Base-by-base conservation (phyloP, 2,113 vertebrate genomes). In the Brachyhypopomus gauderio region DNA sequence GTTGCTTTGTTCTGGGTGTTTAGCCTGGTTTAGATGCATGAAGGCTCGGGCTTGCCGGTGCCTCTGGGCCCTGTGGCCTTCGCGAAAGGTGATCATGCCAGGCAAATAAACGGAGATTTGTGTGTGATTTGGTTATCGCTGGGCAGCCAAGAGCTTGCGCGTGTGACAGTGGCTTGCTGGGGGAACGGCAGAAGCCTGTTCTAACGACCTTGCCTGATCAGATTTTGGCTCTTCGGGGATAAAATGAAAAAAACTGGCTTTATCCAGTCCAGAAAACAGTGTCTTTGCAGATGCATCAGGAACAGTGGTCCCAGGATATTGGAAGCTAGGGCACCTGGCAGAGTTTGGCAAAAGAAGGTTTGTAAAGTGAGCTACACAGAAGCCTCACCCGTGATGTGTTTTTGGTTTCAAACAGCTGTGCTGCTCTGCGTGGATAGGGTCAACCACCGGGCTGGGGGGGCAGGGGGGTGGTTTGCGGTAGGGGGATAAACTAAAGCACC, bases 51-150 rank as follows among this genome's bases (percentile, higher is more conserved):
- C 41, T 52, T 69, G n/a, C 9, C 22, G 45, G 25, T 27, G 8
- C 30, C 30, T 36, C 20, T 20, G n/a, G 66, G 12, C 16, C 1
- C 12, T 8, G 34, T 20, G 4, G 12, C 17, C 41, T 66, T 36
- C 34, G 34, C n/a, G 25, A 70, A 72, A 52, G 3, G 45, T 19
- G 23, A 72, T 45, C 25, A 5, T 0, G 41, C 27, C 12, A 55
- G 75, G 62, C 71, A 79, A 79, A 79, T 79, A 0, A 14, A 56
- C 11, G 22, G 20, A n/a, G 27, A 14, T 83, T 74, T 84, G 64
- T 36, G 45, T 79, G 1, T 63, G 22, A 27, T 41, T 76, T 76
- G 22, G 23, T 17, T 71, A 27, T 79, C 72, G n/a, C 27, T 34
- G 6, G n/a, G 56, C 64, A 38, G 30, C 17, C 12, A 7, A 38